Evolutionary conservation across 2,888 invertebrate genomes (phyloP).

Genomic region (Drosophila paracracens): DNA sequence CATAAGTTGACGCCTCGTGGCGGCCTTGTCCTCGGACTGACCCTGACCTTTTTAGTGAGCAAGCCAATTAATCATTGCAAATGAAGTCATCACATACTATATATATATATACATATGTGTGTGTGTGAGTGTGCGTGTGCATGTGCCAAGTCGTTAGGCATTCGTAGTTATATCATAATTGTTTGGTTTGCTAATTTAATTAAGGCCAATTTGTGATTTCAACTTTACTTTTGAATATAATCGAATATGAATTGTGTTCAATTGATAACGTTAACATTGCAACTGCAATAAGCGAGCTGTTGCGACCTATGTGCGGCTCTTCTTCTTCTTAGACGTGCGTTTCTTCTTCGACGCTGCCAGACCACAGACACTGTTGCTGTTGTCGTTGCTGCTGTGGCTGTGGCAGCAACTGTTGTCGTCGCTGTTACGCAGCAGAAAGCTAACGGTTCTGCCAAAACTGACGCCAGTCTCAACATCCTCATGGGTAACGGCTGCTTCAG

Average conservation of each 20-base stretch:
- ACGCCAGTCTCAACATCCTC: slow-evolving; percentile 29
- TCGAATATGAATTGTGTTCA: background rate
- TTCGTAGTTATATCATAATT: background rate
- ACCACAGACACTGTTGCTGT: background rate
- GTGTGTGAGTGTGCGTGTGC: background rate
- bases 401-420: background rate
- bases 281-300: background rate
- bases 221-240: background rate
- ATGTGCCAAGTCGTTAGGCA: background rate
- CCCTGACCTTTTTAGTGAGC: slow-evolving; percentile 36
- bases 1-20: slow-evolving; percentile 15
- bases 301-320: slow-evolving; percentile 14
- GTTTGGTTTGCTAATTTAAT: background rate
- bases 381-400: background rate
- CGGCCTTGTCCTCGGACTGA: slow-evolving; percentile 27
- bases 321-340: slow-evolving; percentile 32
- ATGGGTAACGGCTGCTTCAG: slow-evolving; percentile 24
- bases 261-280: slow-evolving; percentile 1
- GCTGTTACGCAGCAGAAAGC: slow-evolving; percentile 16
- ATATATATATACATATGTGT: background rate
- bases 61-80: slow-evolving; percentile 5
- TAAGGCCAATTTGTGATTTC: background rate
- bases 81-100: slow-evolving; percentile 47
- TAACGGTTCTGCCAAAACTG: slow-evolving; percentile 9
- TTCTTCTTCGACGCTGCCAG: slow-evolving; percentile 1